phyloP scores from a whole-genome alignment of 2,113 vertebrate species.

The Cochlearius cochlearius region DNA sequence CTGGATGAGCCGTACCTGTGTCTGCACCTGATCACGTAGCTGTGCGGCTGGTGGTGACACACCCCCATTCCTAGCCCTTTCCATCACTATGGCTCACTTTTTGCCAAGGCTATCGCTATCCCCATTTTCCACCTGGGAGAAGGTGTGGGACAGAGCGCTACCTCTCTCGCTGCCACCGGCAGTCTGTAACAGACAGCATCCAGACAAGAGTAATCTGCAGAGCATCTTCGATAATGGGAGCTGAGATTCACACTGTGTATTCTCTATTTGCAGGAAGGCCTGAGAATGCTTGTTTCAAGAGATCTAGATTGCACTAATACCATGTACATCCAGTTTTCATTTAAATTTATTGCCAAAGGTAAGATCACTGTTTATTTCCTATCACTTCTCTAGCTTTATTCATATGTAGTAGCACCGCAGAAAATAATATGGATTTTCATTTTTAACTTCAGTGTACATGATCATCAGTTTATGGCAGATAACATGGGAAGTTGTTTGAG shows the following conservation, averaged over 20 bases:
- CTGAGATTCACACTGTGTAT: background rate
- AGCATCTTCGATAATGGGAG: background rate
- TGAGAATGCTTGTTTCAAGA: slow-evolving; percentile 92
- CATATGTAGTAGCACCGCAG: background rate
- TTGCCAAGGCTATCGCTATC: background rate
- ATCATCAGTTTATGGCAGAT: background rate
- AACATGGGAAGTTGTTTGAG: background rate
- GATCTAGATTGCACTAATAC: slow-evolving; percentile 92
- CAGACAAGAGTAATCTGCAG: background rate
- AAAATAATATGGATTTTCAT: background rate
- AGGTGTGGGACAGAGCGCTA: background rate
- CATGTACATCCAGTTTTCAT: slow-evolving; percentile 94
- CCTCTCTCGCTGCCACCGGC: background rate
- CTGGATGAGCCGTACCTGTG: background rate
- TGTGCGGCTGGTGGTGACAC: background rate
- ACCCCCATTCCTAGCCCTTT: background rate
- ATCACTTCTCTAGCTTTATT: background rate
- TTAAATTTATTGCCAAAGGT: slow-evolving; percentile 97
- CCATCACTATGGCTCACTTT: background rate
- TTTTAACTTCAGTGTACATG: background rate
- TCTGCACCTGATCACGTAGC: background rate
- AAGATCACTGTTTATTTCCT: slow-evolving; percentile 8
- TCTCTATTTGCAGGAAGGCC: slow-evolving; percentile 84
- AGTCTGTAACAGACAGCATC: background rate
- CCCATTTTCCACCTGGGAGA: background rate